Percentiles rank a stretch among this genome's conserved stretches.
Conservation (phyloP, 2,888 invertebrate species). For the Ceraclea dissimilis region DNA sequence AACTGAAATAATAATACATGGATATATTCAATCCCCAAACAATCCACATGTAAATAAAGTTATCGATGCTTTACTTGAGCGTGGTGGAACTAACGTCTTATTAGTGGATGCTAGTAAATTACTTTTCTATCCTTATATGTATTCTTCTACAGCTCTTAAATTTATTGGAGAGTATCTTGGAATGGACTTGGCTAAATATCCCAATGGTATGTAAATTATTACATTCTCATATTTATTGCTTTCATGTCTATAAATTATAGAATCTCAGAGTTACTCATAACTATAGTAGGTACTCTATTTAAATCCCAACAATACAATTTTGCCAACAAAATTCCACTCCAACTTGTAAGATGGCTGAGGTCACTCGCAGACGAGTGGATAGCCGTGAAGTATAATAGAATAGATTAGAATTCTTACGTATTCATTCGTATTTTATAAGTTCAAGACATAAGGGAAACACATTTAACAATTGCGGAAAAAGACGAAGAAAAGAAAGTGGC, state of each 20-base stretch:
- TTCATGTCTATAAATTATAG: too few relatives aligned
- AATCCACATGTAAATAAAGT: neutral
- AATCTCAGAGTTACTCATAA: neutral
- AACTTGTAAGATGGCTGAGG: too few relatives aligned
- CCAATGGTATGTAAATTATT: neutral
- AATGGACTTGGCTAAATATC: neutral
- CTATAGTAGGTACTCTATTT: neutral
- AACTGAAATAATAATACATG: constrained; percentile 1
- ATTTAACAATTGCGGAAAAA: too few relatives aligned
- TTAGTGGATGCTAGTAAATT: neutral
- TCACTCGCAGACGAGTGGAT: too few relatives aligned
- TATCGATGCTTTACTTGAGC: neutral
- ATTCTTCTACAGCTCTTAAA: neutral
- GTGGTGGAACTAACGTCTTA: constrained; percentile 5
- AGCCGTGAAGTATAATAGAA: too few relatives aligned
- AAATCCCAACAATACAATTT: too few relatives aligned
- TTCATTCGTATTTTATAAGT: too few relatives aligned
- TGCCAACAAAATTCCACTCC: too few relatives aligned
- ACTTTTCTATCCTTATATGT: neutral
- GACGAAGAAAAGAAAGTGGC: too few relatives aligned
- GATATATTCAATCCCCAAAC: neutral
- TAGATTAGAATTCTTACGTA: too few relatives aligned
- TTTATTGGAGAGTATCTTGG: constrained; percentile 9
- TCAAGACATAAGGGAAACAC: too few relatives aligned
- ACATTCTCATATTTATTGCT: neutral